phyloP scores from a whole-genome alignment of 2,797 vertebrate genomes.

The Xiphophorus birchmanni region DNA sequence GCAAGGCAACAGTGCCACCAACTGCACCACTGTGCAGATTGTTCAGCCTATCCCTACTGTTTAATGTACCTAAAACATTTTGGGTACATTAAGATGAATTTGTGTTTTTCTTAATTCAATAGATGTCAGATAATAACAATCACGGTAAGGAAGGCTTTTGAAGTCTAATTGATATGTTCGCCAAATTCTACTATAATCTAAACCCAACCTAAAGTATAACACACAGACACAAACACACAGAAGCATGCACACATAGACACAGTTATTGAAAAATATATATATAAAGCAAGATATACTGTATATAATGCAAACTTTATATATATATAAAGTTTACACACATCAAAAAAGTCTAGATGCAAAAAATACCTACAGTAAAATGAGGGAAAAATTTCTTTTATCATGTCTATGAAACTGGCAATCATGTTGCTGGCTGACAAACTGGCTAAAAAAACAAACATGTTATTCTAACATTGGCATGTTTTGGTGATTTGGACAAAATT shows the following conservation, averaged over 20 bases:
- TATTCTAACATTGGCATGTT: neutral
- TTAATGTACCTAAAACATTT: neutral
- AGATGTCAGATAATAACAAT: neutral
- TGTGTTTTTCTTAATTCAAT: neutral
- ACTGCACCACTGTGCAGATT: too few relatives aligned
- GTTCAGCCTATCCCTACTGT: neutral
- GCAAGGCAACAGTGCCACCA: too few relatives aligned
- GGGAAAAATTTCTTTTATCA: neutral
- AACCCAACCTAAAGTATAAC: neutral
- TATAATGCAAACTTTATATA: too few relatives aligned
- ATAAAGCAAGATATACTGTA: neutral
- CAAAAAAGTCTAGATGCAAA: neutral
- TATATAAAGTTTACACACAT: neutral
- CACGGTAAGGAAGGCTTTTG: neutral
- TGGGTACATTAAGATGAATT: neutral
- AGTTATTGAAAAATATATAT: neutral
- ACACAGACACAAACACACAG: too few relatives aligned
- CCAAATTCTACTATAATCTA: neutral
- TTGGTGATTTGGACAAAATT: neutral
- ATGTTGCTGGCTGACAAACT: neutral
- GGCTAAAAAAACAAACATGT: neutral
- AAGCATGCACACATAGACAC: neutral
- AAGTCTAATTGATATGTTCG: neutral
- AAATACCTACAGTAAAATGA: neutral
- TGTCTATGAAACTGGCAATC: neutral